These are phyloP conservation scores for Aurelia sp. DNA, from an alignment of 30 jellyfish, hydroid and myxozoan species.

Conservation along the genomic window DNA sequence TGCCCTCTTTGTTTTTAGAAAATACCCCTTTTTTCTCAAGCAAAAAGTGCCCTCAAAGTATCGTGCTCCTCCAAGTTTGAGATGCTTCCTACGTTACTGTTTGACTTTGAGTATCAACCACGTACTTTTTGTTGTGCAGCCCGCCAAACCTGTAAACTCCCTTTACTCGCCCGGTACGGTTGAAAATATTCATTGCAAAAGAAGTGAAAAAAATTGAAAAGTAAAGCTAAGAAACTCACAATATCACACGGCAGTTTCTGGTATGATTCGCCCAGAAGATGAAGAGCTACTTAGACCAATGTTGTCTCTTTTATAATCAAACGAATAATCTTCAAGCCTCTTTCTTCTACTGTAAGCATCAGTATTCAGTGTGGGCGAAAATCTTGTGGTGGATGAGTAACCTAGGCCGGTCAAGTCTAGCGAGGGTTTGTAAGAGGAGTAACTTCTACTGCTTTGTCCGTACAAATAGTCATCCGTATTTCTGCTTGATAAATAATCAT, in stretches of 20 bases:
- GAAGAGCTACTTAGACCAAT: constrained; percentile 12
- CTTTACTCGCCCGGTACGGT: too few species aligned
- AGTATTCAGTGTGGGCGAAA: constrained; percentile 8
- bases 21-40: too few species aligned
- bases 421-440: constrained; percentile 30
- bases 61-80: too few species aligned
- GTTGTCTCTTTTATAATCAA: constrained; percentile 15
- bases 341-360: constrained; percentile 24
- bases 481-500: constrained; percentile 15
- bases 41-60: too few species aligned
- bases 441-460: constrained; percentile 28
- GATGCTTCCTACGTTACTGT: too few species aligned
- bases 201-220: too few species aligned
- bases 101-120: too few species aligned
- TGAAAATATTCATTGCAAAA: too few species aligned
- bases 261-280: constrained; percentile 32
- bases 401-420: constrained; percentile 23
- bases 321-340: constrained; percentile 1
- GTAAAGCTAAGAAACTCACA: constrained; percentile 3
- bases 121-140: too few species aligned
- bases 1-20: too few species aligned
- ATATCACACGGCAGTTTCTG: constrained; percentile 52
- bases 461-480: not conserved
- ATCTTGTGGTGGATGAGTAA: constrained; percentile 21
- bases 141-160: too few species aligned